phyloP scores from a whole-genome alignment of 2,888 invertebrate species.

The Andrena marginata region DNA sequence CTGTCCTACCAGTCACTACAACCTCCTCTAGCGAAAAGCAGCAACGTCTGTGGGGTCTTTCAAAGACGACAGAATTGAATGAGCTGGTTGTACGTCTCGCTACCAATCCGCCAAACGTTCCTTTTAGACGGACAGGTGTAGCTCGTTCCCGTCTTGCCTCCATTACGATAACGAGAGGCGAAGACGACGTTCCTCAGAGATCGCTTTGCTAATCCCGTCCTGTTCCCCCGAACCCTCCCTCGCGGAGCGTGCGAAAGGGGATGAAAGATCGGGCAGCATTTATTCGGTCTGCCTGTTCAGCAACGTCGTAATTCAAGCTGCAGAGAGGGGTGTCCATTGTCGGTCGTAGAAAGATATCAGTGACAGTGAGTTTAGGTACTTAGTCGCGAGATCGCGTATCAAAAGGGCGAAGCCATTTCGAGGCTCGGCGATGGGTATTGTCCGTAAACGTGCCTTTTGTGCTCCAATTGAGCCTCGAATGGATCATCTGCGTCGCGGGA shows the following conservation, averaged over 20 bases:
- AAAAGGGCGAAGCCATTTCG: constrained; percentile 68
- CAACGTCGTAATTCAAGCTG: constrained; percentile 58
- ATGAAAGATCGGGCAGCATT: constrained; percentile 44
- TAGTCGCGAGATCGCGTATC: constrained; percentile 63
- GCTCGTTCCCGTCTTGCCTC: too few relatives aligned
- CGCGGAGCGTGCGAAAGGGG: background rate
- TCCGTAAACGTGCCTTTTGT: constrained; percentile 74
- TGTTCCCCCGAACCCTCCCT: background rate
- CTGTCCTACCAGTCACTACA: too few relatives aligned
- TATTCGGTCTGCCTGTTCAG: constrained; percentile 50
- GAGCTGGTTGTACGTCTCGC: too few relatives aligned
- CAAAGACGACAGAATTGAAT: too few relatives aligned
- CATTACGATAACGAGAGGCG: too few relatives aligned
- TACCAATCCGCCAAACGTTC: too few relatives aligned
- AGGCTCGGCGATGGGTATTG: constrained; percentile 63
- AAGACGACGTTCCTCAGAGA: too few relatives aligned
- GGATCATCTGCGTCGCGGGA: constrained; percentile 58
- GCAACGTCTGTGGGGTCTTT: too few relatives aligned
- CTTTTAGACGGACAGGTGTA: too few relatives aligned
- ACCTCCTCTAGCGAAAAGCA: too few relatives aligned
- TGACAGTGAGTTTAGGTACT: constrained; percentile 71
- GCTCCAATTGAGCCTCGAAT: constrained; percentile 71
- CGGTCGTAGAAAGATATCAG: constrained; percentile 60
- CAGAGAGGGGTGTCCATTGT: constrained; percentile 59
- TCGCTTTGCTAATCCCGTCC: too few relatives aligned